Percentiles rank a stretch among this genome's conserved stretches.
Evolutionary conservation across 1,140 invertebrate genomes (phyloP).

Genomic region (Hypothenemus hampei): DNA sequence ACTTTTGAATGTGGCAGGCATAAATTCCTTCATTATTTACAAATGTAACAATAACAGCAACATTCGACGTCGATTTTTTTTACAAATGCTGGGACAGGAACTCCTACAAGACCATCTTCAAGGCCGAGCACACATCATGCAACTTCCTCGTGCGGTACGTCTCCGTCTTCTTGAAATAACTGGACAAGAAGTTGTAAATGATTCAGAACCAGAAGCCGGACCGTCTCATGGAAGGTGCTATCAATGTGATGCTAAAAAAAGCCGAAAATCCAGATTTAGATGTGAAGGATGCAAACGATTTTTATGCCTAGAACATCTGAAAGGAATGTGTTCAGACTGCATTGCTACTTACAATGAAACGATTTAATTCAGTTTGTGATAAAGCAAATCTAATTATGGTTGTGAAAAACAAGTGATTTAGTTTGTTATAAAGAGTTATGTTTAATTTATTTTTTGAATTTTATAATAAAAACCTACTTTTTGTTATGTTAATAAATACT

Average conservation of each 20-base stretch:
- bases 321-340: no score
- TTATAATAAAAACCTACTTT: no score
- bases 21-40: background rate
- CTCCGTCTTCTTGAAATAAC: background rate
- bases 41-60: constrained; percentile 3
- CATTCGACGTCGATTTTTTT: background rate
- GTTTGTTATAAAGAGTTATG: no score
- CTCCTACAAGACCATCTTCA: background rate
- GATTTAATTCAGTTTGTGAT: no score
- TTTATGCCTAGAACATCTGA: background rate
- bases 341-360: no score
- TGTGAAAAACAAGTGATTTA: no score
- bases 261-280: background rate
- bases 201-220: background rate
- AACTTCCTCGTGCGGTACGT: background rate
- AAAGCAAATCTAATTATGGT: no score
- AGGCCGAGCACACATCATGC: background rate
- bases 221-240: background rate
- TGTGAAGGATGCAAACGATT: background rate
- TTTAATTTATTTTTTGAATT: no score
- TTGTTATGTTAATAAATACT: no score
- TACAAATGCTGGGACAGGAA: background rate
- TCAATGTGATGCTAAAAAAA: background rate
- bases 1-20: background rate
- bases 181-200: background rate